phyloP scores from a whole-genome alignment of 2,797 vertebrate species.

The Brachyrhaphis roseni region DNA sequence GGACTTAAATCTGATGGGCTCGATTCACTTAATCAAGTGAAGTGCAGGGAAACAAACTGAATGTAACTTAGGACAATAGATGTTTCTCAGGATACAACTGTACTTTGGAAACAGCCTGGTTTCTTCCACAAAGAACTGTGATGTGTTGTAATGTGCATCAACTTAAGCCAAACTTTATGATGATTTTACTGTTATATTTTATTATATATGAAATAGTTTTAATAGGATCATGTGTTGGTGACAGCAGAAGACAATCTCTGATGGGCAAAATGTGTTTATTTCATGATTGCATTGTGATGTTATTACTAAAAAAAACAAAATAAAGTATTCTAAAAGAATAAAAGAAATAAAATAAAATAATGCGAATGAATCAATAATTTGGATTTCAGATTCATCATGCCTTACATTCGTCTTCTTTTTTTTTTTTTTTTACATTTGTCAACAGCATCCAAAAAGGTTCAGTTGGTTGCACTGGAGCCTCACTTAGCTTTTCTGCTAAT shows the following conservation, averaged over 20 bases:
- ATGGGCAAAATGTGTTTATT: conserved; percentile 52
- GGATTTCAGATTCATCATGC: background rate
- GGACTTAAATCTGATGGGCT: background rate
- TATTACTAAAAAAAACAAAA: too few relatives aligned
- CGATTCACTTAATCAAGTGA: background rate
- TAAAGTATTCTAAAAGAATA: background rate
- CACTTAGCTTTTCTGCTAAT: background rate
- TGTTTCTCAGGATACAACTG: background rate
- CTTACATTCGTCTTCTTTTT: background rate
- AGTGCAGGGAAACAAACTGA: background rate
- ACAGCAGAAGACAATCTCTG: conserved; percentile 26
- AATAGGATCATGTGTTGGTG: background rate
- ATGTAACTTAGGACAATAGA: background rate
- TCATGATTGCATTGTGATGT: background rate
- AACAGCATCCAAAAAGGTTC: background rate
- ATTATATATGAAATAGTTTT: background rate
- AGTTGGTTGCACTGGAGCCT: background rate
- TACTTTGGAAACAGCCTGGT: background rate
- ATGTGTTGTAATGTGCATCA: background rate
- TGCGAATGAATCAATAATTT: conserved; percentile 23
- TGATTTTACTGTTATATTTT: background rate
- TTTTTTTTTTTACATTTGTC: conserved; percentile 4
- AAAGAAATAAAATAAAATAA: conserved; percentile 4
- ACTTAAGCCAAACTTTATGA: background rate
- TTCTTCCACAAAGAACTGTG: background rate